These are phyloP conservation scores for Danionella cerebrum DNA, from an alignment of 2,113 vertebrate species.

Conservation along the genomic window DNA sequence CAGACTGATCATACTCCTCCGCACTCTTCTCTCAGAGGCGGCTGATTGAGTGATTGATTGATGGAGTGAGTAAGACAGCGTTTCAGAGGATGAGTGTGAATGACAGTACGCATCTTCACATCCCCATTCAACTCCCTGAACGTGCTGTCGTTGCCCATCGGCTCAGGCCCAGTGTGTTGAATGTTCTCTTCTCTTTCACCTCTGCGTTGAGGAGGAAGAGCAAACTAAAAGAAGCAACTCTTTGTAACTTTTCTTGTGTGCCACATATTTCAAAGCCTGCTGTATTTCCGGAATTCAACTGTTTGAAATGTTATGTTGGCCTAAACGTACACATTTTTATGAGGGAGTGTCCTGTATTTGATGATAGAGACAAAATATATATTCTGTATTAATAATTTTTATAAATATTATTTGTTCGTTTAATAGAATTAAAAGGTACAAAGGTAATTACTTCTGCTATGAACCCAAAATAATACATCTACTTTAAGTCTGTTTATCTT, in stretches of 20 bases:
- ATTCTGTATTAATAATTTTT: too few species aligned
- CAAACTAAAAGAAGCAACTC: not conserved
- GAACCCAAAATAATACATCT: too few species aligned
- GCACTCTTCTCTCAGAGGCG: not conserved
- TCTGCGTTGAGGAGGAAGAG: not conserved
- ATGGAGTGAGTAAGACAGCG: constrained; percentile 8
- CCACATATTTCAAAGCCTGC: not conserved
- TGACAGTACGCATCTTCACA: not conserved
- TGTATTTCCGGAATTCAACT: too few species aligned
- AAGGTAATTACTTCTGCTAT: too few species aligned
- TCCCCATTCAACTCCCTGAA: not conserved
- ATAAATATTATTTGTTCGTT: too few species aligned
- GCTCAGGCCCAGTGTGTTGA: not conserved
- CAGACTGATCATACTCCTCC: constrained; percentile 5
- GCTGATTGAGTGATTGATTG: constrained; percentile 3
- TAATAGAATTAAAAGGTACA: too few species aligned
- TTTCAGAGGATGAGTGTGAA: constrained; percentile 13
- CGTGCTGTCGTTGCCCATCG: not conserved
- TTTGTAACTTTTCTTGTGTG: not conserved
- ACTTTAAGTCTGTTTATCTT: too few species aligned
- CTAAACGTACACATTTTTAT: too few species aligned
- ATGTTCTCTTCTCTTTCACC: not conserved
- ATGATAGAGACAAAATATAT: too few species aligned
- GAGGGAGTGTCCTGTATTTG: too few species aligned
- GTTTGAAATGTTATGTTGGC: too few species aligned